A percentile compares a stretch with the other conserved stretches of the same genome.
phyloP scores from a whole-genome alignment of 2,113 vertebrate species.

The Parus major region DNA sequence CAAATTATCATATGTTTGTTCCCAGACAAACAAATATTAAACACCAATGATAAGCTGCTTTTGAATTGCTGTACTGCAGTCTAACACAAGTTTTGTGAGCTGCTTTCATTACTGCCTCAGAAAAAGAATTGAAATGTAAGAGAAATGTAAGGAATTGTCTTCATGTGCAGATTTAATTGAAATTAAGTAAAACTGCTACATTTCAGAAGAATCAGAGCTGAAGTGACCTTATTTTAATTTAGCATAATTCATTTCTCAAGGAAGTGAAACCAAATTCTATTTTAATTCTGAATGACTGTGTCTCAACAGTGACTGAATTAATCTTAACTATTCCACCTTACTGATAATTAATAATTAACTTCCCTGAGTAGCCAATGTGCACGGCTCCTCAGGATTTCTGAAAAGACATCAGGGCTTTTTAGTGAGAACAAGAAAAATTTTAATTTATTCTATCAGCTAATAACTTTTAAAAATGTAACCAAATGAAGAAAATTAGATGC shows the following conservation, averaged over 20 bases:
- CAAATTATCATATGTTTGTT: background rate
- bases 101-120: background rate
- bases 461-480: background rate
- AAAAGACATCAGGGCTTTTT: background rate
- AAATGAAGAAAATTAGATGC: background rate
- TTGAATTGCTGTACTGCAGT: background rate
- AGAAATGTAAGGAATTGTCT: background rate
- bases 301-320: background rate
- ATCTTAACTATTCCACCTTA: constrained; percentile 6
- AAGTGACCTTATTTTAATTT: background rate
- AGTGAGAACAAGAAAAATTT: background rate
- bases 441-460: background rate
- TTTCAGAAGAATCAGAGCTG: background rate
- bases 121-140: background rate
- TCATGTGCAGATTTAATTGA: background rate
- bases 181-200: background rate
- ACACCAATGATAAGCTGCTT: background rate
- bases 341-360: constrained; percentile 32
- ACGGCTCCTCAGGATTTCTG: background rate
- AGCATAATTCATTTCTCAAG: background rate
- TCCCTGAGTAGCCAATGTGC: background rate
- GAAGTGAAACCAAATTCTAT: background rate
- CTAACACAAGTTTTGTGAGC: background rate
- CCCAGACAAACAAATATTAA: background rate
- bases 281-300: background rate